phyloP scores from a whole-genome alignment of 2,888 invertebrate genomes.

The Nesidiocoris tenuis region DNA sequence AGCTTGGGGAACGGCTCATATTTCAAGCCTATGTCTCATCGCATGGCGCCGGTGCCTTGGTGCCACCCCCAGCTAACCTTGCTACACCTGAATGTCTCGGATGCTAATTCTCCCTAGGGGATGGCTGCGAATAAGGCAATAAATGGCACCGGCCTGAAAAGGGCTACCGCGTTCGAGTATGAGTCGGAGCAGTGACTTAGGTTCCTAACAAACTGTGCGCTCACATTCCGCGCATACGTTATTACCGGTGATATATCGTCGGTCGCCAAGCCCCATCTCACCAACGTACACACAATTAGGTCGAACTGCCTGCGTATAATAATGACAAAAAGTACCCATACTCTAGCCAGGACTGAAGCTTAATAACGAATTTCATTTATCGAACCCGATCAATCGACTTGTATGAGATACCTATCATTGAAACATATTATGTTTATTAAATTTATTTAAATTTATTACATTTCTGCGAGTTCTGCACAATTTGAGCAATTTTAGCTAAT shows the following conservation, averaged over 20 bases:
- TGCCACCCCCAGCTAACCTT: not conserved
- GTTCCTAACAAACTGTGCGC: not conserved
- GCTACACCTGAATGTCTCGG: not conserved
- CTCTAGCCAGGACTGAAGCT: too few species aligned
- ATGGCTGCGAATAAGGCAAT: not conserved
- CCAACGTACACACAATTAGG: not conserved
- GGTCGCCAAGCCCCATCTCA: not conserved
- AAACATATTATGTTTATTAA: too few species aligned
- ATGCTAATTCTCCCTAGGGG: not conserved
- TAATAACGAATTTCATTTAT: too few species aligned
- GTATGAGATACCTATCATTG: too few species aligned
- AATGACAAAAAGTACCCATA: too few species aligned
- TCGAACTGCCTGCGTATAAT: not conserved
- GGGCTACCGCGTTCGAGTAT: not conserved
- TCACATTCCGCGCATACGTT: not conserved
- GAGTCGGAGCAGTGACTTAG: not conserved
- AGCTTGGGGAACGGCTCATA: conserved; percentile 28
- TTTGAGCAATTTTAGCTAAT: too few species aligned
- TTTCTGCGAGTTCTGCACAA: too few species aligned
- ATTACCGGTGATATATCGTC: not conserved
- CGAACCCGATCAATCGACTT: too few species aligned
- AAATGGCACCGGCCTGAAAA: not conserved
- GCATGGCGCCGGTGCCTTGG: not conserved
- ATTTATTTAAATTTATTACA: too few species aligned
- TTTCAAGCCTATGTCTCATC: conserved; percentile 21